A percentile compares a stretch with the other conserved stretches of the same genome.
phyloP scores from a whole-genome alignment of 1,140 invertebrate genomes.

The Lamellibrachia luymesi region DNA sequence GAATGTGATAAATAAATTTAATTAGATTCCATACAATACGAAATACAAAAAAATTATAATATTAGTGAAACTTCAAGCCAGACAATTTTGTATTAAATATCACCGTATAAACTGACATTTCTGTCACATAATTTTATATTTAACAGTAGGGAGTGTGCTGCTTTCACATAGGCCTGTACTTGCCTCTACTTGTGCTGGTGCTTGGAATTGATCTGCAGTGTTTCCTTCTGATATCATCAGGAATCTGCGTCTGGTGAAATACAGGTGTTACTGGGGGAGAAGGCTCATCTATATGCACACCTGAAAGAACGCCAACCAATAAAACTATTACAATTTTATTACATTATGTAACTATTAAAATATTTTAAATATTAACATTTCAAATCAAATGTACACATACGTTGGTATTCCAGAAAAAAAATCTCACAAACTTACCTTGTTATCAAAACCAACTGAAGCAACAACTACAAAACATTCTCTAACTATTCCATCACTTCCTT shows the following conservation, averaged over 20 bases:
- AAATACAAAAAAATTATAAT: background rate
- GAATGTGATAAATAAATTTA: background rate
- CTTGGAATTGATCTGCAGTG: background rate
- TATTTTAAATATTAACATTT: too few relatives aligned
- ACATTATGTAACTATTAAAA: too few relatives aligned
- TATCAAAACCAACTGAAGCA: too few relatives aligned
- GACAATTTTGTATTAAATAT: background rate
- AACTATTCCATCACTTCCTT: background rate
- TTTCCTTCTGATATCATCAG: constrained; percentile 16
- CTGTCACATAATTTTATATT: background rate
- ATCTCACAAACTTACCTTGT: too few relatives aligned
- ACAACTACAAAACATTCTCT: background rate
- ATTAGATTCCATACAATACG: background rate
- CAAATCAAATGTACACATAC: too few relatives aligned
- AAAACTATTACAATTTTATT: background rate
- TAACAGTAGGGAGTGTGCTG: background rate
- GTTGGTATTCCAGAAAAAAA: too few relatives aligned
- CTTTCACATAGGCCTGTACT: background rate
- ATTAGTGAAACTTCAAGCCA: background rate
- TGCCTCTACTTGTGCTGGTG: background rate
- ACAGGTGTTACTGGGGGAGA: constrained; percentile 31
- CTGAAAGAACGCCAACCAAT: background rate
- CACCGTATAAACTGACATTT: background rate
- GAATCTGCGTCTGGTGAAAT: constrained; percentile 35
- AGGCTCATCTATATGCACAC: constrained; percentile 22